Base-by-base conservation (phyloP, 23 tunicate species). In the Aplidium turbinatum region DNA sequence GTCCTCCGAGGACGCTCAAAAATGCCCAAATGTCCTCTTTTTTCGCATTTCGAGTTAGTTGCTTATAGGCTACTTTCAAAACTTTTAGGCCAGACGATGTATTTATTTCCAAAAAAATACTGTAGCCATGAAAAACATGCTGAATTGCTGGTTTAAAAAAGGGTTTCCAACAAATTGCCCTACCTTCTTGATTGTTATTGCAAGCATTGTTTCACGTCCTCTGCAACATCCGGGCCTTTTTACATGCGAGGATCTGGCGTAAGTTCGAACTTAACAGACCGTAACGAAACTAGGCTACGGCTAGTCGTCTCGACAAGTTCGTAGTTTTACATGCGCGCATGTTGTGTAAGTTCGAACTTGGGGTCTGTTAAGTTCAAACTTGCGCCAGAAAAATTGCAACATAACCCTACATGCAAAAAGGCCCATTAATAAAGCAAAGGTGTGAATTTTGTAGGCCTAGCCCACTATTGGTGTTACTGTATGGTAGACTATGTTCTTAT, bases 221-320 rank as follows among this genome's bases (percentile, higher is more conserved):
- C n/a, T n/a, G n/a, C n/a, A n/a, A n/a, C n/a, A n/a, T n/a, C n/a
- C n/a, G n/a, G n/a, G n/a, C n/a, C n/a, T n/a, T n/a, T n/a, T n/a
- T n/a, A n/a, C n/a, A n/a, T n/a, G n/a, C n/a, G n/a, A 42, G 50
- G 16, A 42, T 9, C 16, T 9, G 50, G 16, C 50, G 16, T 42
- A 16, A 16, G 16, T 42, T 9, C 50, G 50, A 42, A 42, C 50
- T 42, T 42, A 42, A 42, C 50, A 42, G 50, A 42, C 50, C 50
- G 50, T 42, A 42, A 9, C 50, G 16, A 42, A 42, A 42, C 13
- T 42, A 42, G 50, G 50, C 50, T 42, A 42, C 50, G 13, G 50
- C 50, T 42, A 42, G 50, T 42, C 50, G 50, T 42, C 50, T 42
- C 50, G 50, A 42, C 50, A 42, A 42, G 50, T 42, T 42, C 50